Base-by-base conservation (phyloP, 2,888 invertebrate species). In the Patella caerulea region DNA sequence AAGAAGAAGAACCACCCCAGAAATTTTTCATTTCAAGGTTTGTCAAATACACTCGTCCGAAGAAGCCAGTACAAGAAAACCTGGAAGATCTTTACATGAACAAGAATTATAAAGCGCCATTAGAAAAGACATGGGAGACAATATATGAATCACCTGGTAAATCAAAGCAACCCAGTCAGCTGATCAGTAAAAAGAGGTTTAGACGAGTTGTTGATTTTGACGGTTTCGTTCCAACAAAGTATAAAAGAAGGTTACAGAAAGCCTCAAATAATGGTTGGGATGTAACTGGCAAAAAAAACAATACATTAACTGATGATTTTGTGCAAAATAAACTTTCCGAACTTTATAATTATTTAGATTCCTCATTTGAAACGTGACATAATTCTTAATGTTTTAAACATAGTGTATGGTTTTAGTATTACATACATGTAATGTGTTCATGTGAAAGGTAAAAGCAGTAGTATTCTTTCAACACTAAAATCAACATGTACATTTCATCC, bases 81-180 rank as follows among this genome's bases (percentile, higher is more conserved):
- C 72, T 88, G 9, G 84, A 85, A 72, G 78, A 83, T 29, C 75
- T 88, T 19, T 88, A 88, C 54, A 74, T 59, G 19, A 87, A 87
- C 74, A 88, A 88, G 76, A 85, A 86, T 75, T 88, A 79, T 79
- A 79, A 81, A n/a, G 79, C 76, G 78, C 88, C 87, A 2, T 79
- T 82, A n/a, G 83, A 82, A 12, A 83, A 82, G 34, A 82, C 81
- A 12, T 88, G 87, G 86, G 86, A 86, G 79, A 87, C 86, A n/a
- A 85, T 88, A 19, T 85, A 82, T 76, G 88, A 88, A 78, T 80
- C 74, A 29, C 86, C 87, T 19, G 45, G 59, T 12, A 75, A 73
- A 15, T 53, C 71, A 7, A 83, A 81, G 73, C 65, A 73, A 19
- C 53, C 71, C 2, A 78, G 77, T 3, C 79, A 82, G 11, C 7